Conservation (phyloP, 2,888 invertebrate species). For the Apeira syringaria region DNA sequence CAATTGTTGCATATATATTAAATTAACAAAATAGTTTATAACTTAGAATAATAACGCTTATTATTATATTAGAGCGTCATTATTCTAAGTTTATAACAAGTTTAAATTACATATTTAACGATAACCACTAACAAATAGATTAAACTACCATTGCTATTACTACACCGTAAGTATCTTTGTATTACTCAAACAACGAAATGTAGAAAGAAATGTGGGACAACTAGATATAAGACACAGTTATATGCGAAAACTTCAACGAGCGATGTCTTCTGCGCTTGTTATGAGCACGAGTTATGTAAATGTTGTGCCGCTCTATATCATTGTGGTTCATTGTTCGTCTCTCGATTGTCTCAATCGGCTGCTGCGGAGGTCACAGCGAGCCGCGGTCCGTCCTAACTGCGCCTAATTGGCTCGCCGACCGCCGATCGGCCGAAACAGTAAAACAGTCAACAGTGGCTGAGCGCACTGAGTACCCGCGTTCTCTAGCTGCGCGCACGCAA, state of each 20-base stretch:
- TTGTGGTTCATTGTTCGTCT: slow-evolving; percentile 53
- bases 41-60: too few relatives aligned
- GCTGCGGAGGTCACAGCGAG: slow-evolving; percentile 33
- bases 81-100: too few relatives aligned
- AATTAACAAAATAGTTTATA: too few relatives aligned
- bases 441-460: slow-evolving; percentile 64
- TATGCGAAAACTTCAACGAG: not conserved
- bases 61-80: too few relatives aligned
- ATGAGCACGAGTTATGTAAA: slow-evolving; percentile 48
- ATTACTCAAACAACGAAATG: too few relatives aligned
- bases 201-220: too few relatives aligned
- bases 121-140: too few relatives aligned
- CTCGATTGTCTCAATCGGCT: slow-evolving; percentile 48
- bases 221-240: too few relatives aligned
- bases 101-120: too few relatives aligned
- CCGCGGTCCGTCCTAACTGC: slow-evolving; percentile 10
- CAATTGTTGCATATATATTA: too few relatives aligned
- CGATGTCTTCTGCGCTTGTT: not conserved
- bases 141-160: too few relatives aligned
- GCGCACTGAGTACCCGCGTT: slow-evolving; percentile 73
- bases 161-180: too few relatives aligned
- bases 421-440: slow-evolving; percentile 36
- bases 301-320: slow-evolving; percentile 43
- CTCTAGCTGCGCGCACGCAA: slow-evolving; percentile 39
- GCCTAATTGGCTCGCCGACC: slow-evolving; percentile 40